phyloP scores from a whole-genome alignment of 2,888 invertebrate genomes.

The Lasioglossum malachurum region DNA sequence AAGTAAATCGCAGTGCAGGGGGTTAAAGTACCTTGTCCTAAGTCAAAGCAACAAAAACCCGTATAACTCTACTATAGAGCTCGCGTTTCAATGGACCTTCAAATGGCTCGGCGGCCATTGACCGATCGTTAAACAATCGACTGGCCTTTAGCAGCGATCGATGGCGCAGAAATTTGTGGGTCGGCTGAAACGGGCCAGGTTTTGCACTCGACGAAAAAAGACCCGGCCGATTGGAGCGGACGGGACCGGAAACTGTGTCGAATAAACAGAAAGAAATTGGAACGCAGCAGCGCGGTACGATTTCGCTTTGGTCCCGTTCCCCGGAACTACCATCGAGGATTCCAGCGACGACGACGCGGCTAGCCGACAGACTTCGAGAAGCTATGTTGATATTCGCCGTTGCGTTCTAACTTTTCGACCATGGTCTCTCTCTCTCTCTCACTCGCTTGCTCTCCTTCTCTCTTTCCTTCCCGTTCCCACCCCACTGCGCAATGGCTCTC shows the following conservation, averaged over 20 bases:
- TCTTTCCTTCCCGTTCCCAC: conserved; percentile 7
- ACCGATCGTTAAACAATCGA: not conserved
- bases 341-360: conserved; percentile 13
- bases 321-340: not conserved
- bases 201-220: not conserved
- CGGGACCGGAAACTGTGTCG: conserved; percentile 13
- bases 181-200: not conserved
- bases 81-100: not conserved
- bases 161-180: not conserved
- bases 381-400: conserved; percentile 65
- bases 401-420: conserved; percentile 8
- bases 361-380: conserved; percentile 25
- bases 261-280: conserved; percentile 7
- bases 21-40: not conserved
- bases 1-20: not conserved
- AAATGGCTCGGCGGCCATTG: not conserved
- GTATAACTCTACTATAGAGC: not conserved
- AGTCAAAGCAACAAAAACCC: not conserved
- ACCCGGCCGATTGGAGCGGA: not conserved
- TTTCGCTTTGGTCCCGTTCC: conserved; percentile 8
- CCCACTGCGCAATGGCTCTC: not conserved
- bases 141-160: not conserved
- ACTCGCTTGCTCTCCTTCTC: not conserved
- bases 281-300: conserved; percentile 3
- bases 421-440: no score